These are phyloP conservation scores for Pharmacophagus antenor DNA, from an alignment of 2,888 invertebrate species.

Conservation along the genomic window DNA sequence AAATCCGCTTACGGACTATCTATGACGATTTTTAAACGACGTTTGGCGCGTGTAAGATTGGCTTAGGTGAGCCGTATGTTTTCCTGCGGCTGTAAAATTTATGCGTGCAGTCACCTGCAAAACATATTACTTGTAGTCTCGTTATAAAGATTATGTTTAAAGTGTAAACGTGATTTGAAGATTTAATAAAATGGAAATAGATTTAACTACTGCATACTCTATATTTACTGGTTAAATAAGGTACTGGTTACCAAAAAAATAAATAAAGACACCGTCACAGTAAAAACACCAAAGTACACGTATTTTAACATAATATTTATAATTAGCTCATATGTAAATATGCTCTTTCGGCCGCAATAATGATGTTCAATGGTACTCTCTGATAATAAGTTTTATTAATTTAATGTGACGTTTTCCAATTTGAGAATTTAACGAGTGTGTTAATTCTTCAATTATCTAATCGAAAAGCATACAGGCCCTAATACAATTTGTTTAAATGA, in stretches of 20 bases:
- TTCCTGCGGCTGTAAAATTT: slow-evolving; percentile 9
- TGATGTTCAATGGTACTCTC: too few species aligned
- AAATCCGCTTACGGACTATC: slow-evolving; percentile 10
- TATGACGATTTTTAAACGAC: slow-evolving; percentile 18
- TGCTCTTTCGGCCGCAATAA: too few species aligned
- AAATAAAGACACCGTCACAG: background rate
- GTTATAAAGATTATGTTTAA: background rate
- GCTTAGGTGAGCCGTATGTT: slow-evolving; percentile 12
- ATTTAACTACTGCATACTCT: background rate
- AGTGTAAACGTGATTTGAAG: background rate
- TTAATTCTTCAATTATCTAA: background rate
- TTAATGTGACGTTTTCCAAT: too few species aligned
- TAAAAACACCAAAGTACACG: background rate
- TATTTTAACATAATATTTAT: too few species aligned
- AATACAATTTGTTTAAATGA: background rate
- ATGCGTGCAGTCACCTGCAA: slow-evolving; percentile 21
- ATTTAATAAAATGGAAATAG: background rate
- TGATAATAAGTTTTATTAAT: too few species aligned
- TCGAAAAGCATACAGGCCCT: background rate
- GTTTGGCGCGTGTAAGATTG: slow-evolving; percentile 17
- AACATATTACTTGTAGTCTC: background rate
- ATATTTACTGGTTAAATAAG: background rate
- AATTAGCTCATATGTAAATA: too few species aligned
- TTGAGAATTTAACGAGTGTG: too few species aligned
- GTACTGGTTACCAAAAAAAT: too few species aligned